Evolutionary conservation across 2,797 vertebrate species (phyloP), one percentile per base, ranked within the genome.

Genomic region (Enteromius thamalakanensis): DNA sequence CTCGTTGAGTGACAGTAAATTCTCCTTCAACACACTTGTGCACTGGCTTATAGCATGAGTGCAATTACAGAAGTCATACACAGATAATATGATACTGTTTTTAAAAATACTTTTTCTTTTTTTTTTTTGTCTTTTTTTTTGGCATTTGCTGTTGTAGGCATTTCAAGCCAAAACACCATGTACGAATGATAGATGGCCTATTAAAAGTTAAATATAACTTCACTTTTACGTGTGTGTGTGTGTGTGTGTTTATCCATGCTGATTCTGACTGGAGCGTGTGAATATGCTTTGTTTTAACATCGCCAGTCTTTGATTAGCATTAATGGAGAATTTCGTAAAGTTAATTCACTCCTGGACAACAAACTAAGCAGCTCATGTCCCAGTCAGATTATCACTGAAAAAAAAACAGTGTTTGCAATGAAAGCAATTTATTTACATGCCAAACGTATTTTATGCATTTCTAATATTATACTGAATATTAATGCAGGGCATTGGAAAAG

Each of bases 11-110:
- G 32, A 19, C 75, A 45, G 62, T n/a, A 1, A n/a, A 40, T 60
- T 77, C 62, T 40, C 34, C 47, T 84, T 74, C 68, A 23, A 23
- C 19, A 87, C 40, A 68, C 78, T 76, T 53, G 68, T 69, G 77
- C 80, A 87, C 68, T 68, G 72, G 55, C n/a, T 34, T 70, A 83
- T 77, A 85, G 79, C 70, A 79, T 76, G 69, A 83, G 60, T 79
- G 81, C 69, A 81, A 45, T 79, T 82, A 86, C 76, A 86, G 60
- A 72, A 81, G 85, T 81, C 26, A 68, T 60, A 85, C 81, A 81
- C 40, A n/a, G 42, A 47, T 74, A 40, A 64, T 34, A 58, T n/a
- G 58, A 86, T 75, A 26, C 45, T 37, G 64, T 68, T 62, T 21
- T 37, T 29, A 70, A 77, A 51, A 49, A 82, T n/a, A 80, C n/a